Percentiles rank a stretch among this genome's conserved stretches.
These are phyloP conservation scores for Semicossyphus pulcher DNA, from an alignment of 2,113 vertebrate genomes.

Conservation along the genomic window DNA sequence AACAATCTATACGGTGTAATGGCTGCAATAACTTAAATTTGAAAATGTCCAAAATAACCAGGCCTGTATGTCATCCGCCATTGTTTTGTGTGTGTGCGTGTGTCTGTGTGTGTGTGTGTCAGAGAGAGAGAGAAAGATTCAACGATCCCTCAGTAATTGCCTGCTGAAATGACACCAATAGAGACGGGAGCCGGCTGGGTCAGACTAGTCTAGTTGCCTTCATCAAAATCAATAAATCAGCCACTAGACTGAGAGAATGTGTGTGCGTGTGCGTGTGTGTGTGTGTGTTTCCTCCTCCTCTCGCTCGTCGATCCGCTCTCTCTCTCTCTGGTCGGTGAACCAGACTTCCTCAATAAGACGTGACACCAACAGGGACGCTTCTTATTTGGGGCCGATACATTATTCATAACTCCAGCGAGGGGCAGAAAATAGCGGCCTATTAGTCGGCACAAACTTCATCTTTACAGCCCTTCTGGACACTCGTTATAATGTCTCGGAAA, in stretches of 20 bases:
- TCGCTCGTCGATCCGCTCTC: conserved; percentile 7
- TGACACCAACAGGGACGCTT: conserved; percentile 61
- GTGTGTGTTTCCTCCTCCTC: conserved; percentile 16
- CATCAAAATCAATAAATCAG: conserved; percentile 77
- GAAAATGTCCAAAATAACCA: conserved; percentile 51
- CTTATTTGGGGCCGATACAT: conserved; percentile 66
- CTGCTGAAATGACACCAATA: conserved; percentile 63
- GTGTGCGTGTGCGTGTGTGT: conserved; percentile 1
- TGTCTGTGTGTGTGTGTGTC: conserved; percentile 29
- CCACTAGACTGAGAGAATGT: conserved; percentile 35
- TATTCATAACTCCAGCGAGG: conserved; percentile 58
- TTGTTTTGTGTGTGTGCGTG: conserved; percentile 26
- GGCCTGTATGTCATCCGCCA: conserved; percentile 45
- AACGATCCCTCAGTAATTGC: conserved; percentile 63
- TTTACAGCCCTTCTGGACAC: conserved; percentile 49
- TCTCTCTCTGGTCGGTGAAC: conserved; percentile 36
- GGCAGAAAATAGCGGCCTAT: conserved; percentile 47
- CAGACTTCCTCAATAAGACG: conserved; percentile 59
- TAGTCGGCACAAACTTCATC: conserved; percentile 34
- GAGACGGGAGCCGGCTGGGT: conserved; percentile 53
- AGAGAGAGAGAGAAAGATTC: conserved; percentile 35
- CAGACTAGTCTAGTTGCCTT: conserved; percentile 56
- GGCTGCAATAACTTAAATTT: conserved; percentile 20
- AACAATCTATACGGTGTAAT: conserved; percentile 32
- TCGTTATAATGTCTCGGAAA: conserved; percentile 54